These are phyloP conservation scores for Sycophaga agraensis DNA, from an alignment of 1,140 invertebrate genomes.

Conservation along the genomic window DNA sequence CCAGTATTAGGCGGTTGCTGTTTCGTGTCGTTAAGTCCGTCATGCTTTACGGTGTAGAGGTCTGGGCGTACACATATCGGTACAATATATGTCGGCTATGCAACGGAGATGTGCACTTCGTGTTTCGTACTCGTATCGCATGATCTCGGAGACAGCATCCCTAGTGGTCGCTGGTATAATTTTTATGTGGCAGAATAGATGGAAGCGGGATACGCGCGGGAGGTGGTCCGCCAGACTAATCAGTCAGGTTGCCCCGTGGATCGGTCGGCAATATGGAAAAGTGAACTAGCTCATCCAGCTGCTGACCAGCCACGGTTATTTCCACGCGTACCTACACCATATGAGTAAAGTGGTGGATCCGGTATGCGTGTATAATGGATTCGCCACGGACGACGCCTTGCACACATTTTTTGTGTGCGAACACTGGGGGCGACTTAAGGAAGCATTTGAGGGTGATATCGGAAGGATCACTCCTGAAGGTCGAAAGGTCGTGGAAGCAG, in stretches of 20 bases:
- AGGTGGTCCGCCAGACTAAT: constrained; percentile 24
- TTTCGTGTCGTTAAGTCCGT: constrained; percentile 8
- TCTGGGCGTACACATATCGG: constrained; percentile 24
- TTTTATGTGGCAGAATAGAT: neutral
- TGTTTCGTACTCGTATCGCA: constrained; percentile 28
- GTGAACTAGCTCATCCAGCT: constrained; percentile 32
- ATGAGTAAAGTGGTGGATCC: constrained; percentile 13
- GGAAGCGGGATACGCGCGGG: constrained; percentile 15
- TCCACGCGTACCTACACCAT: constrained; percentile 29
- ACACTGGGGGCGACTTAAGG: too few species aligned
- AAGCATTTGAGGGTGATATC: neutral
- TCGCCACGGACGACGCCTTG: neutral
- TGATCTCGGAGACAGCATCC: constrained; percentile 28
- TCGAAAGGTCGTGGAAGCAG: too few species aligned
- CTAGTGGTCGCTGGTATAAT: constrained; percentile 1
- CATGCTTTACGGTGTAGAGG: constrained; percentile 31
- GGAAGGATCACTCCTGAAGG: neutral
- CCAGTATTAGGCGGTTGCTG: neutral
- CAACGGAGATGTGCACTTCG: constrained; percentile 28
- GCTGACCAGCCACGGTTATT: constrained; percentile 42
- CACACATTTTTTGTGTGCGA: constrained; percentile 15
- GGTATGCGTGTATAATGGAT: neutral
- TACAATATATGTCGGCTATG: constrained; percentile 18
- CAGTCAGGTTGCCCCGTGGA: constrained; percentile 13
- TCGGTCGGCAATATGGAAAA: constrained; percentile 28